These are phyloP conservation scores for Byasa hedistus DNA, from an alignment of 2,888 invertebrate genomes.

Conservation along the genomic window DNA sequence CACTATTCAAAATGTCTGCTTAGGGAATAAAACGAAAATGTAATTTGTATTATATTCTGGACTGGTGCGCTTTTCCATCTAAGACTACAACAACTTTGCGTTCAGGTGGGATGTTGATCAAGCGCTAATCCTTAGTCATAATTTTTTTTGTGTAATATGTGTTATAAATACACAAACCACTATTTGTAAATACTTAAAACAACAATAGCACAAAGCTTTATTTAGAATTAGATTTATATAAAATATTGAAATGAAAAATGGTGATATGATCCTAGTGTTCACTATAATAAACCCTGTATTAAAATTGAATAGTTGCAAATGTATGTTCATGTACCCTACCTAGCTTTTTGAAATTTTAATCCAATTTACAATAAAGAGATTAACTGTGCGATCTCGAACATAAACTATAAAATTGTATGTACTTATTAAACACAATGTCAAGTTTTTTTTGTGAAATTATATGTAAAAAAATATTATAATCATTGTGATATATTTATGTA, in stretches of 20 bases:
- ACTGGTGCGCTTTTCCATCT: too few relatives aligned
- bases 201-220: slow-evolving; percentile 12
- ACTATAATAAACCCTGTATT: slow-evolving; percentile 6
- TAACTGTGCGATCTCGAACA: slow-evolving; percentile 24
- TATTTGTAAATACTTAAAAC: not conserved
- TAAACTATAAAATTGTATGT: not conserved
- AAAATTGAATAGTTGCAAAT: slow-evolving; percentile 11
- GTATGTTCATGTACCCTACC: slow-evolving; percentile 12
- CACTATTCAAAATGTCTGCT: not conserved
- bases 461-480: too few relatives aligned
- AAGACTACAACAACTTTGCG: too few relatives aligned
- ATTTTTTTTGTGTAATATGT: not conserved
- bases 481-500: too few relatives aligned
- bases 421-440: not conserved
- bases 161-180: slow-evolving; percentile 3
- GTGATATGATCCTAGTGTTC: slow-evolving; percentile 3
- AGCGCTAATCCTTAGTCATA: too few relatives aligned
- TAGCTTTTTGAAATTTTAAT: slow-evolving; percentile 11
- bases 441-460: too few relatives aligned
- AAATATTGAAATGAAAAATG: slow-evolving; percentile 7
- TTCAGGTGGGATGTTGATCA: too few relatives aligned
- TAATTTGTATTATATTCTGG: not conserved
- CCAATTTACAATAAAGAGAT: not conserved
- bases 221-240: slow-evolving; percentile 13
- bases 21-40: not conserved